Base-by-base conservation (phyloP, 2,113 vertebrate species). In the Scortum barcoo region DNA sequence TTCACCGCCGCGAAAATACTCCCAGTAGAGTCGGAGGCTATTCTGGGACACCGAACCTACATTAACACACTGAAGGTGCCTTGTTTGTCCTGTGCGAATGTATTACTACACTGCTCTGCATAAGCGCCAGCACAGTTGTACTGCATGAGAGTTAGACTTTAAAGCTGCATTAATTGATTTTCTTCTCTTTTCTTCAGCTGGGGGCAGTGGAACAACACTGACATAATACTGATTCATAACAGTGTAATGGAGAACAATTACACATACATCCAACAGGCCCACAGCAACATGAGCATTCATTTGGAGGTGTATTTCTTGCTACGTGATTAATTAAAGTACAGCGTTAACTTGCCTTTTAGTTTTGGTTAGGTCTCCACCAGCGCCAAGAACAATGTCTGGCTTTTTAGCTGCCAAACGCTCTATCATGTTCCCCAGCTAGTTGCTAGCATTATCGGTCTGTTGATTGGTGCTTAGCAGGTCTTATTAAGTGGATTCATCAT, bases 1-100 rank as follows among this genome's bases (percentile, higher is more conserved):
- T 87, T 90, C 87, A 86, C 85, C 83, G 68, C 80, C 33, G 80
- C 54, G 69, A 85, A 80, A 89, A 90, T 83, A 87, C 83, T 78
- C 83, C 61, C 66, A 71, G 86, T 70, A 67, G 67, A 83, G 88
- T 86, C 86, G 77, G 63, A 66, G 42, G 67, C 78, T 91, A 92
- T 93, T 94, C 80, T 88, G 22, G 82, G 88, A 92, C 60, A 63
- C 42, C 26, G 67, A 80, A 50, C 56, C 70, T 36, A 65, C 76
- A 81, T 83, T 72, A 80, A 68, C 67, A 60, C 72, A 60, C 58
- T 3, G 69, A 90, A 87, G 85, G 87, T 87, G 86, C 70, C 85
- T 88, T 60, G 72, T 89, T 83, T 86, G 83, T 84, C 71, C 80
- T 78, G 72, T 61, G 48, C 28, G 72, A 54, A 50, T 79, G 66